Evolutionary conservation across 2,888 invertebrate genomes (phyloP).

Genomic region (Lepidochrysops patricia): DNA sequence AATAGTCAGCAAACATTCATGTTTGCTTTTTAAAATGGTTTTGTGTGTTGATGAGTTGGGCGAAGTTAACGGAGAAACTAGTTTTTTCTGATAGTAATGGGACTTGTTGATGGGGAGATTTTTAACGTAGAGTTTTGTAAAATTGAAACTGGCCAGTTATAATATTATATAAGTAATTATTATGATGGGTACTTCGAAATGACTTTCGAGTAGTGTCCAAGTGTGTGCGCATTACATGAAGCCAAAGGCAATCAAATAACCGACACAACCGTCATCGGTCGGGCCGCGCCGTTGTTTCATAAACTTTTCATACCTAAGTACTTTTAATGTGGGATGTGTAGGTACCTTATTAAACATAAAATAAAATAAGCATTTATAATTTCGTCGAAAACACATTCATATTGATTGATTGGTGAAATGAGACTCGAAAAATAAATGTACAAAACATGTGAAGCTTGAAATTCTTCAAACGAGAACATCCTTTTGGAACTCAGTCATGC

Average conservation of each 20-base stretch:
- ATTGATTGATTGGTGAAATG: background rate
- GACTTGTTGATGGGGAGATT: too few species aligned
- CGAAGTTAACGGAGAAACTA: conserved; percentile 10
- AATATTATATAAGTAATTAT: background rate
- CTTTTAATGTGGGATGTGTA: conserved; percentile 12
- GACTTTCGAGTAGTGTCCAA: too few species aligned
- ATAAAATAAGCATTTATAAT: conserved; percentile 2
- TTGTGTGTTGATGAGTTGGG: conserved; percentile 37
- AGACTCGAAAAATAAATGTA: background rate
- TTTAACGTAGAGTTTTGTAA: too few species aligned
- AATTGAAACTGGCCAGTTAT: background rate
- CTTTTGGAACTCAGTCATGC: conserved; percentile 44
- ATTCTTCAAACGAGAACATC: conserved; percentile 24
- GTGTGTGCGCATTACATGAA: too few species aligned
- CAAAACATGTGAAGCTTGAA: background rate
- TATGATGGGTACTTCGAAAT: too few species aligned
- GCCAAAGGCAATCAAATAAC: too few species aligned
- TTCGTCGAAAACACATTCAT: background rate
- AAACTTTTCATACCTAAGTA: background rate
- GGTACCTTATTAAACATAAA: too few species aligned
- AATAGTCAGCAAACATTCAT: conserved; percentile 45
- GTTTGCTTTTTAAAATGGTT: conserved; percentile 51
- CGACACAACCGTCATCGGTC: too few species aligned
- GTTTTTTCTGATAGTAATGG: too few species aligned
- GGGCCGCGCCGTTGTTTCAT: too few species aligned